phyloP scores from a whole-genome alignment of 2,888 invertebrate species.

The Octodonta nipae region DNA sequence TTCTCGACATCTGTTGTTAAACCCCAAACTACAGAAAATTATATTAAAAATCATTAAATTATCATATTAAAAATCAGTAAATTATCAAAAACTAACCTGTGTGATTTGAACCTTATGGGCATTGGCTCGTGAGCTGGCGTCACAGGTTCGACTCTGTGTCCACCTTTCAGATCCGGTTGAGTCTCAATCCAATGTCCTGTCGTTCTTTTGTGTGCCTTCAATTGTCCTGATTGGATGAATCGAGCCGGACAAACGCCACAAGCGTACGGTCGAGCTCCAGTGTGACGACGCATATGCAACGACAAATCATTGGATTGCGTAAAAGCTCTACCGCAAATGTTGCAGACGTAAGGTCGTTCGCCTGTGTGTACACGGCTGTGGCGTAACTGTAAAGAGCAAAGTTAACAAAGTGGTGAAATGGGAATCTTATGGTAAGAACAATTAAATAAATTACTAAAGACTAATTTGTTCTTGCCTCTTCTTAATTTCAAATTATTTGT shows the following conservation, averaged over 20 bases:
- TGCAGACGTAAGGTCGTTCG: constrained; percentile 36
- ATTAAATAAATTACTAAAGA: no score
- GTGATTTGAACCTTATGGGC: constrained; percentile 33
- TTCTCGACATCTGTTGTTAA: no score
- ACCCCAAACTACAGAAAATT: no score
- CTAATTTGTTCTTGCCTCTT: no score
- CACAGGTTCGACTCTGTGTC: constrained; percentile 34
- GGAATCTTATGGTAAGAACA: no score
- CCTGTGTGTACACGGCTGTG: constrained; percentile 37
- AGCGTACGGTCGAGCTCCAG: constrained; percentile 52
- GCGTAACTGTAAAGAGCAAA: constrained; percentile 28
- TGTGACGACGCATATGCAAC: constrained; percentile 55
- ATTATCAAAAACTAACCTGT: constrained; percentile 21
- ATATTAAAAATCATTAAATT: no score
- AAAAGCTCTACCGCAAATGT: constrained; percentile 39
- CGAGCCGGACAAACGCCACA: constrained; percentile 55
- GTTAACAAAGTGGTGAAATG: no score
- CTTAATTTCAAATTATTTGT: no score
- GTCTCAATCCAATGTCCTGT: constrained; percentile 45
- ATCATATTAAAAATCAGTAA: no score
- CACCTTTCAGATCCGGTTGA: constrained; percentile 34
- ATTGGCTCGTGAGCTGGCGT: constrained; percentile 30
- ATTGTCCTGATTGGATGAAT: constrained; percentile 49
- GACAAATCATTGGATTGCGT: constrained; percentile 61
- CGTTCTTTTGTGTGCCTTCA: constrained; percentile 49